phyloP scores from a whole-genome alignment of 2,113 vertebrate genomes.

The Cinclus cinclus region DNA sequence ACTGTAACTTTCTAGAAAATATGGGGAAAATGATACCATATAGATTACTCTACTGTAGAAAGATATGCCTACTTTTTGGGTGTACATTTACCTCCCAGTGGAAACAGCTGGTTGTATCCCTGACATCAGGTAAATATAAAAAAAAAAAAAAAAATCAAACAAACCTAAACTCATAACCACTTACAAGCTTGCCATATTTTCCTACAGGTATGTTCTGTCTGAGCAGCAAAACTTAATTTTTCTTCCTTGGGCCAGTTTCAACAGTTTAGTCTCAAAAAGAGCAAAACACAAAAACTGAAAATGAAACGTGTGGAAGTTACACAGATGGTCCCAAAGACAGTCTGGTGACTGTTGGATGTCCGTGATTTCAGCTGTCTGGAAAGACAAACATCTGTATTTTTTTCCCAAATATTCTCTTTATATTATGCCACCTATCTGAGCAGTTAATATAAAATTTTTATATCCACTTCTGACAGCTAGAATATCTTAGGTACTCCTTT shows the following conservation, averaged over 20 bases:
- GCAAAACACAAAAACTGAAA: neutral
- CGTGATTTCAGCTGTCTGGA: neutral
- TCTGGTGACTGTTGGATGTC: neutral
- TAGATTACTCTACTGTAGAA: neutral
- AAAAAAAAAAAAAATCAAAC: neutral
- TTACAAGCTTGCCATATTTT: neutral
- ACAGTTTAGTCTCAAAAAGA: neutral
- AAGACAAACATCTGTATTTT: neutral
- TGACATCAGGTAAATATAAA: neutral
- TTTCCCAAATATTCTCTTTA: neutral
- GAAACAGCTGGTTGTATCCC: neutral
- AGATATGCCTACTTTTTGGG: neutral
- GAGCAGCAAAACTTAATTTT: neutral
- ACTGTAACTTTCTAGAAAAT: neutral
- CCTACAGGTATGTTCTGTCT: neutral
- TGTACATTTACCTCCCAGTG: neutral
- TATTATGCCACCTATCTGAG: neutral
- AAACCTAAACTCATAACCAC: neutral
- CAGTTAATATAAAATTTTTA: neutral
- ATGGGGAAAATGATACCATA: fast-evolving
- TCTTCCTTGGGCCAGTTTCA: neutral
- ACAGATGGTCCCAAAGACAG: neutral
- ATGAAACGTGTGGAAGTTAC: neutral
- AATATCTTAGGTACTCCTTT: neutral
- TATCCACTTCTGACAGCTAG: neutral